Conservation (phyloP, 1,140 invertebrate genomes). For the Drosophila azteca region DNA sequence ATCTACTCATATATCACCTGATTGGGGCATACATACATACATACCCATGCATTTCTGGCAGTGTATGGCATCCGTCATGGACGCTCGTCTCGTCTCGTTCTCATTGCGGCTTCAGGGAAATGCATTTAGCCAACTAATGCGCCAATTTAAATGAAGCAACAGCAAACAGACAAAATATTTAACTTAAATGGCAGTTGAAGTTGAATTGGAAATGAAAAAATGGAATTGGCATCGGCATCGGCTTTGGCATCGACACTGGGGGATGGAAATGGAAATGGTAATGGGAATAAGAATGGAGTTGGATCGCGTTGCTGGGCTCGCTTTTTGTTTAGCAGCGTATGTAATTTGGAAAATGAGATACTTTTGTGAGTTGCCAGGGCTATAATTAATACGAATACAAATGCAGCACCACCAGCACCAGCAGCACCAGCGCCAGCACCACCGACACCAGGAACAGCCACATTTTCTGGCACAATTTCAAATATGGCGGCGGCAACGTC, state of each 20-base stretch:
- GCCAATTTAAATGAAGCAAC: conserved; percentile 75
- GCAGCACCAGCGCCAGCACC: neutral
- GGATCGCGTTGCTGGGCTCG: conserved; percentile 8
- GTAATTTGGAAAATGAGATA: conserved; percentile 78
- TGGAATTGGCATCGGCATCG: conserved; percentile 15
- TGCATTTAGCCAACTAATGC: conserved; percentile 74
- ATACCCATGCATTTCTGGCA: conserved; percentile 39
- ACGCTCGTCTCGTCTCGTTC: conserved; percentile 55
- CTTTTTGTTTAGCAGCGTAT: conserved; percentile 40
- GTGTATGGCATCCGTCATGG: conserved; percentile 60
- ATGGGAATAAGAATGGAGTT: conserved; percentile 22
- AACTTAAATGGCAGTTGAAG: conserved; percentile 72
- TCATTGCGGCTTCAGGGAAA: conserved; percentile 51
- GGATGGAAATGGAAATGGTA: conserved; percentile 22
- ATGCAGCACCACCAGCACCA: conserved; percentile 30
- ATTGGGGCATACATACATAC: too few relatives aligned
- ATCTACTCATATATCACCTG: too few relatives aligned
- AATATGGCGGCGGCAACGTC: conserved; percentile 69
- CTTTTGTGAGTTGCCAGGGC: conserved; percentile 69
- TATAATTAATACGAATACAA: conserved; percentile 73
- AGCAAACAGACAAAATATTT: conserved; percentile 70
- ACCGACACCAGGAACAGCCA: conserved; percentile 19
- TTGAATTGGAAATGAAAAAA: conserved; percentile 61
- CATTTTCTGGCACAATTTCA: conserved; percentile 66
- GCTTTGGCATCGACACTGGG: conserved; percentile 12